Evolutionary conservation across 1,140 invertebrate species (phyloP), one percentile per base, ranked within the genome.

Genomic region (Latrodectus geometricus): DNA sequence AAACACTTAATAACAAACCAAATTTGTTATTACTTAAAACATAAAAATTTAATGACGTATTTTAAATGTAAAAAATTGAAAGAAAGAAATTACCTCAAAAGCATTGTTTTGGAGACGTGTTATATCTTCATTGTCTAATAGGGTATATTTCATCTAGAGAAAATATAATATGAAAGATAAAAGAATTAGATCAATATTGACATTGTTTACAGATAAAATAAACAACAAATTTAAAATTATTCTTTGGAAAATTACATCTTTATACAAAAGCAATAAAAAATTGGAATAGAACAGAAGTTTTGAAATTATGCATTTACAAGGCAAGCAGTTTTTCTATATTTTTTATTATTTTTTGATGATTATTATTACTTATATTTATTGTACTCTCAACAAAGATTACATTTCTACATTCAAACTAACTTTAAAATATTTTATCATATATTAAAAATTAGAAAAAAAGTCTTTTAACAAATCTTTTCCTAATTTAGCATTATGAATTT

Each of bases 41-140:
- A n/a, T 35, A 21, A 15, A 15, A 0, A 15, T 54, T 65, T 61
- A 15, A 21, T 20, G 15, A 15, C 23, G n/a, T 8, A 61, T 70
- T 15, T 8, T 17, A 77, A 76, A 70, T 54, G 2, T n/a, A n/a
- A n/a, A n/a, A n/a, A n/a, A n/a, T n/a, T n/a, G n/a, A n/a, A n/a
- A n/a, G 48, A 49, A 12, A 87, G 23, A 73, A 84, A 89, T 89
- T 88, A 91, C 91, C 89, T 93, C 92, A 89, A 93, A 92, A 56
- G 90, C 91, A 90, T 91, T 92, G 75, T 92, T 90, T 82, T 92
- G 90, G 8, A 92, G 91, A 20, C 93, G 89, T 35, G 88, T 89
- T 65, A 93, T 93, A 88, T 93, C 92, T 88, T 91, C 88, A 87
- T 93, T 92, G 89, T 93, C 92, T 82, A 93, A 87, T 48, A 93